Evolutionary conservation across 1,140 invertebrate species (phyloP).

Genomic region (Dysdera silvatica): DNA sequence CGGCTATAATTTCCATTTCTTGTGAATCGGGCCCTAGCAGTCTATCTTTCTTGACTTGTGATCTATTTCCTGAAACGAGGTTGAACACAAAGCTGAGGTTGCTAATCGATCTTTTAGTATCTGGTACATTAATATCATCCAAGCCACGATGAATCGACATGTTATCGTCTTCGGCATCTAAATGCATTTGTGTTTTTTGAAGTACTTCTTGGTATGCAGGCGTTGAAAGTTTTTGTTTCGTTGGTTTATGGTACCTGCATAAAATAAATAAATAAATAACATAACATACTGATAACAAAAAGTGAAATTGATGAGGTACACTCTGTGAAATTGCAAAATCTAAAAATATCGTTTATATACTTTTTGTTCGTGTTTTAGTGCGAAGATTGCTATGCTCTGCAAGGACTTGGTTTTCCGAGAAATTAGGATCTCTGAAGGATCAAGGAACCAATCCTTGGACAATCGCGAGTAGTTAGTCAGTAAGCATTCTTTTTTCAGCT

Average conservation of each 20-base stretch:
- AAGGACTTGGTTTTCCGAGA: too few relatives aligned
- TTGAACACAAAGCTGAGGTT: constrained; percentile 29
- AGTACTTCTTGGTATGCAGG: constrained; percentile 50
- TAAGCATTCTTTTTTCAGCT: too few relatives aligned
- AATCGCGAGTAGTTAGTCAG: too few relatives aligned
- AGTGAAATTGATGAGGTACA: too few relatives aligned
- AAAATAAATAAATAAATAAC: constrained; percentile 42
- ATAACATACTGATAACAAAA: constrained; percentile 17
- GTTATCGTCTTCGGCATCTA: constrained; percentile 47
- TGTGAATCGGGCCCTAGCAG: constrained; percentile 2
- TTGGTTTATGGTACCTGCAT: constrained; percentile 57
- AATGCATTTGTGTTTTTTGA: constrained; percentile 14
- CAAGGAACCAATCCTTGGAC: too few relatives aligned
- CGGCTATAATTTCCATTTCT: constrained; percentile 29
- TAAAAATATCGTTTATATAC: neutral
- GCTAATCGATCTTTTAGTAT: constrained; percentile 30
- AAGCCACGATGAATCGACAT: constrained; percentile 62
- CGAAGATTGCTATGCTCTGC: neutral
- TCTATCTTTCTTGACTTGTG: neutral
- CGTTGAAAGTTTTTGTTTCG: constrained; percentile 55
- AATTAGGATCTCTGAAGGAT: too few relatives aligned
- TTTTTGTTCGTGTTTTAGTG: neutral
- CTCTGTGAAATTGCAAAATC: too few relatives aligned
- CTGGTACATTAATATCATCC: constrained; percentile 50
- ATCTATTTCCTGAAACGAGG: constrained; percentile 8